phyloP scores from a whole-genome alignment of 2,888 invertebrate species.

The Dioctria linearis region DNA sequence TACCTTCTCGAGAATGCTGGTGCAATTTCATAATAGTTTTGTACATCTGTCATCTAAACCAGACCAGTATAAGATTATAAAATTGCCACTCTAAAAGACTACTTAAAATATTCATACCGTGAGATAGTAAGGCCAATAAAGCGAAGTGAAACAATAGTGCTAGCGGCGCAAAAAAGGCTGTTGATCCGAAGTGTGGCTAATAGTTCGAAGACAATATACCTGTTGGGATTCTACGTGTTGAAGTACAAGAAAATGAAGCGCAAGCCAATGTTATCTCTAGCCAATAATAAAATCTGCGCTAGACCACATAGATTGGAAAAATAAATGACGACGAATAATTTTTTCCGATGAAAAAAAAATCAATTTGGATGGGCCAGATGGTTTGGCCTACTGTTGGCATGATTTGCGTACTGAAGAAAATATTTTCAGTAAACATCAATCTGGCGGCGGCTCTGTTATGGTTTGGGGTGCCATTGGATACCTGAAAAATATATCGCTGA shows the following conservation, averaged over 20 bases:
- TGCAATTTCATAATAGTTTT: constrained; percentile 4
- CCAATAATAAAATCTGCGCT: constrained; percentile 11
- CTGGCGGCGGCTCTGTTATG: constrained; percentile 37
- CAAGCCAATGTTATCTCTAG: constrained; percentile 14
- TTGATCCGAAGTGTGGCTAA: too few species aligned
- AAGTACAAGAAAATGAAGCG: constrained; percentile 13
- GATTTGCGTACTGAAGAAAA: constrained; percentile 43
- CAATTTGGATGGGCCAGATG: constrained; percentile 49
- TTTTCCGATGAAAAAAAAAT: too few species aligned
- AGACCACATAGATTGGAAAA: constrained; percentile 18
- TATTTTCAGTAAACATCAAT: constrained; percentile 11
- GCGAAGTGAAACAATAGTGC: neutral
- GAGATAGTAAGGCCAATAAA: neutral
- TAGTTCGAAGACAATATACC: neutral
- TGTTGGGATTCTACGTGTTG: constrained; percentile 13
- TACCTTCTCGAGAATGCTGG: neutral
- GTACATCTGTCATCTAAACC: neutral
- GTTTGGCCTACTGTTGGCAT: constrained; percentile 33
- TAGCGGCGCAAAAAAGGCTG: too few species aligned
- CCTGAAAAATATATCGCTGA: too few species aligned
- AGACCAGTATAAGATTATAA: neutral
- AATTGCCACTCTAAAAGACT: neutral
- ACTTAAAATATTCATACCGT: neutral
- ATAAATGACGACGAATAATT: neutral
- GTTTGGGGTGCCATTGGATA: too few species aligned